Evolutionary conservation across 2,797 vertebrate genomes (phyloP).

Genomic region (Urocyon cinereoargenteus): DNA sequence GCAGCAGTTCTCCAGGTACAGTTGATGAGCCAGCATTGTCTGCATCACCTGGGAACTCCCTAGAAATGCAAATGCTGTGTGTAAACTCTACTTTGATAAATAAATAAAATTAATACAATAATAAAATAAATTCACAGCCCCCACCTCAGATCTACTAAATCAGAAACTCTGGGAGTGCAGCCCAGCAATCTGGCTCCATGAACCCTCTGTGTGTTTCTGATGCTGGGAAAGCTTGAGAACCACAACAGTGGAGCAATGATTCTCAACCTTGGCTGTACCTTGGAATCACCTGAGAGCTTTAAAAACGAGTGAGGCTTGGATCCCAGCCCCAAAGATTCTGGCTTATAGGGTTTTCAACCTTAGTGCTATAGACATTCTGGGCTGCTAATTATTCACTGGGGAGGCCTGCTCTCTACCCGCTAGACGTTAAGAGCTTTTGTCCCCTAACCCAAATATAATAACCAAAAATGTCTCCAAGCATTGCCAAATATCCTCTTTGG

Average conservation of each 20-base stretch:
- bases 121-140: background rate
- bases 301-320: background rate
- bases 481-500: background rate
- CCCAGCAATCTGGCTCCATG: background rate
- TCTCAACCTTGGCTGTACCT: background rate
- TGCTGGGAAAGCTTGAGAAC: background rate
- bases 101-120: background rate
- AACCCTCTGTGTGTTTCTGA: background rate
- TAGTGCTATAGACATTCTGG: background rate
- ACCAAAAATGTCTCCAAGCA: constrained; percentile 22
- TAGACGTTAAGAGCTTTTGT: background rate
- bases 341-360: background rate
- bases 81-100: background rate
- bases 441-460: background rate
- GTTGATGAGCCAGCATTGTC: no score
- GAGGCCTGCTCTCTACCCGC: background rate
- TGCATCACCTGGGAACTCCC: background rate
- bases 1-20: background rate
- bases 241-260: background rate
- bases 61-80: background rate
- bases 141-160: background rate
- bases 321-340: background rate
- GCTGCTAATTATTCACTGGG: background rate
- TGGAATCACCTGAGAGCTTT: background rate
- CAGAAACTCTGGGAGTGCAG: background rate